Conservation (phyloP, 2,888 invertebrate species). For the Apodemia mormo region DNA sequence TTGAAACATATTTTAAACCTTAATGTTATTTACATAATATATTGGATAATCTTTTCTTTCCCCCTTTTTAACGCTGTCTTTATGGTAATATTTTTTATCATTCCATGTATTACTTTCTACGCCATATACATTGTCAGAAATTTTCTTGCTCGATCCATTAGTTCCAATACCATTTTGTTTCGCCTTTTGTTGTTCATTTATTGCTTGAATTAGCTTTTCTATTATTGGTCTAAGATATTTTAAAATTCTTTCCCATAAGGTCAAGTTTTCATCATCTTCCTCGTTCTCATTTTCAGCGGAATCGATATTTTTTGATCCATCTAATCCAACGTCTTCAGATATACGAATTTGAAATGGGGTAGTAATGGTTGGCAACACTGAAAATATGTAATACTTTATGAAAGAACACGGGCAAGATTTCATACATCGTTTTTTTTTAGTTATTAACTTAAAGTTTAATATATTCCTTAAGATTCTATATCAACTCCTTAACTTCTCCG, state of each 20-base stretch:
- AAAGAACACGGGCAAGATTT: too few species aligned
- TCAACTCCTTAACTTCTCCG: too few species aligned
- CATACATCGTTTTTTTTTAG: too few species aligned
- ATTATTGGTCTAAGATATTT: neutral
- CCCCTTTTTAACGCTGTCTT: too few species aligned
- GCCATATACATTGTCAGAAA: too few species aligned
- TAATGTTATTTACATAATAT: conserved; percentile 38
- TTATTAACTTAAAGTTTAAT: too few species aligned
- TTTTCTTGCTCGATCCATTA: too few species aligned
- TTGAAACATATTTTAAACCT: conserved; percentile 31
- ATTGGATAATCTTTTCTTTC: neutral
- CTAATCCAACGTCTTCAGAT: neutral
- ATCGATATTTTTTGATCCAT: neutral
- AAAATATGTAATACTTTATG: neutral
- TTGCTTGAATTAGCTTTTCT: neutral
- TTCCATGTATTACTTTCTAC: too few species aligned
- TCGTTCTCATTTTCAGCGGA: neutral
- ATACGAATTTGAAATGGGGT: neutral
- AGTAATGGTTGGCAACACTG: neutral
- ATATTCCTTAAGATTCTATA: too few species aligned
- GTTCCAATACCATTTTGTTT: too few species aligned
- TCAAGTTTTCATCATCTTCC: neutral
- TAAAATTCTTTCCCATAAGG: neutral
- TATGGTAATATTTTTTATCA: too few species aligned
- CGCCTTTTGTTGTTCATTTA: neutral